phyloP scores from a whole-genome alignment of 2,888 invertebrate species.

The Minunthozetes semirufus region DNA sequence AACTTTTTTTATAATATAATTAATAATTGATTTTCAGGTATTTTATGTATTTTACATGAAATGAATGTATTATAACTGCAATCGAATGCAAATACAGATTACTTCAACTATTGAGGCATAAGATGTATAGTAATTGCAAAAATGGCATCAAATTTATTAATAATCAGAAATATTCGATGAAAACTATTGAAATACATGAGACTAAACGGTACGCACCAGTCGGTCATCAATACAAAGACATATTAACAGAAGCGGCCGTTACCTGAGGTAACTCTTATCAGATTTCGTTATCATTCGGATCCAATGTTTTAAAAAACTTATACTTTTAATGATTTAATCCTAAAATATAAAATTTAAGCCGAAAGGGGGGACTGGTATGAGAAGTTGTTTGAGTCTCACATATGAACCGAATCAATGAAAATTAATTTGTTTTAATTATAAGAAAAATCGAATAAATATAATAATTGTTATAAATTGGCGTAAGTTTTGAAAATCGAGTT shows the following conservation, averaged over 20 bases:
- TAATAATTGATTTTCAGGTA: too few relatives aligned
- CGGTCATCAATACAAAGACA: neutral
- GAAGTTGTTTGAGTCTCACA: neutral
- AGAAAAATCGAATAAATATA: neutral
- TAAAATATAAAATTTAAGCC: neutral
- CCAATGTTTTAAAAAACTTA: neutral
- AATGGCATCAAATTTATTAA: conserved; percentile 22
- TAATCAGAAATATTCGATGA: neutral
- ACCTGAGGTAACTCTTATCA: conserved; percentile 7
- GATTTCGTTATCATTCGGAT: neutral
- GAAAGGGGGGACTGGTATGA: neutral
- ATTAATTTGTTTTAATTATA: neutral
- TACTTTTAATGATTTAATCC: neutral
- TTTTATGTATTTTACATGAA: neutral
- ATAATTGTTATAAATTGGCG: conserved; percentile 12
- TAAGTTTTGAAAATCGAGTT: neutral
- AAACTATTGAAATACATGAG: neutral
- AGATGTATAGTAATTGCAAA: neutral
- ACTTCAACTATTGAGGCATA: neutral
- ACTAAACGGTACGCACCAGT: neutral
- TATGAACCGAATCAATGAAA: neutral
- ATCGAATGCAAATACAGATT: neutral
- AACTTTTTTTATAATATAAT: neutral
- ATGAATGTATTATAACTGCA: conserved; percentile 4
- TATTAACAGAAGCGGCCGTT: neutral